Conservation (phyloP, 2,888 invertebrate species). For the Hirtodrosophila cameraria region DNA sequence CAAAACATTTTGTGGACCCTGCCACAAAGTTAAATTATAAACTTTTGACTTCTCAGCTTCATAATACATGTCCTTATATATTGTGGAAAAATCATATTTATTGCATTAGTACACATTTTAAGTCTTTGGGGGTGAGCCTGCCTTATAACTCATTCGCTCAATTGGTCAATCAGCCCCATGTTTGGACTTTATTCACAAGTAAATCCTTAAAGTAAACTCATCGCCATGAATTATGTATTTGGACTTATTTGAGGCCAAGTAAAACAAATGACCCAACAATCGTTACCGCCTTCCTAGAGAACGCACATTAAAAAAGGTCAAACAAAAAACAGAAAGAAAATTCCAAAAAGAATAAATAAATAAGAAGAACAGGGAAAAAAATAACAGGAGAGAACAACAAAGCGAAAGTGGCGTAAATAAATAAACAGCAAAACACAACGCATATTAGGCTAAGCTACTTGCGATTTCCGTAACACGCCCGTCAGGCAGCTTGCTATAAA, state of each 20-base stretch:
- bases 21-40: too few species aligned
- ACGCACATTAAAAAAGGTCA: constrained; percentile 48
- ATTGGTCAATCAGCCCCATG: constrained; percentile 38
- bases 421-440: constrained; percentile 75
- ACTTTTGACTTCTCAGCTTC: too few species aligned
- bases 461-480: constrained; percentile 75
- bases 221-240: constrained; percentile 74
- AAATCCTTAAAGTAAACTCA: constrained; percentile 58
- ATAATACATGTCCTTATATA: too few species aligned
- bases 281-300: constrained; percentile 37
- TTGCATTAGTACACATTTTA: constrained; percentile 10
- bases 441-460: constrained; percentile 79
- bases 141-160: constrained; percentile 20
- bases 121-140: constrained; percentile 1
- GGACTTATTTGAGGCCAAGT: constrained; percentile 79
- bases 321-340: constrained; percentile 7
- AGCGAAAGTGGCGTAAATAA: constrained; percentile 71
- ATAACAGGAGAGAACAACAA: constrained; percentile 31
- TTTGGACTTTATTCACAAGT: constrained; percentile 5
- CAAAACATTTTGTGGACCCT: too few species aligned
- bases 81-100: constrained; percentile 33
- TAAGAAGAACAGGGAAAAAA: constrained; percentile 4
- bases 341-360: background rate
- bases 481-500: constrained; percentile 61
- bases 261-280: constrained; percentile 74